Percentiles rank a stretch among this genome's conserved stretches.
These are phyloP conservation scores for Diabrotica undecimpunctata DNA, from an alignment of 1,140 invertebrate genomes.

Conservation along the genomic window DNA sequence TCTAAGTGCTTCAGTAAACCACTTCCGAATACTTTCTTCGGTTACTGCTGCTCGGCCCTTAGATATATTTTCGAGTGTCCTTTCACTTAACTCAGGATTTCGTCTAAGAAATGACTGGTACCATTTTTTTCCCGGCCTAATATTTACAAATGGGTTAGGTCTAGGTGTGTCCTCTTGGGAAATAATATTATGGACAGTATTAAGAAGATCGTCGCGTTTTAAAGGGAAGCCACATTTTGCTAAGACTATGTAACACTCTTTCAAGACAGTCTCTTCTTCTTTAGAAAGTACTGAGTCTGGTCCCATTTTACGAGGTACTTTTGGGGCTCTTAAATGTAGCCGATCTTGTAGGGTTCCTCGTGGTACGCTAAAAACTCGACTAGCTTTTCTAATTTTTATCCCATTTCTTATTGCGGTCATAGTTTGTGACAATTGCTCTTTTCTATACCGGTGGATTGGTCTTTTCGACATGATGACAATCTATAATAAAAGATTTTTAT, in stretches of 20 bases:
- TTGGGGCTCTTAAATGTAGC: conserved; percentile 22
- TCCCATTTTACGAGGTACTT: conserved; percentile 23
- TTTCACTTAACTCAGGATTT: too few species aligned
- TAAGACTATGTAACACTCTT: conserved; percentile 22
- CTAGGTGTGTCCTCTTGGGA: too few species aligned
- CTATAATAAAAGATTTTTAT: background rate
- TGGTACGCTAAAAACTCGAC: conserved; percentile 23
- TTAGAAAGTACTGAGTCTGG: conserved; percentile 23
- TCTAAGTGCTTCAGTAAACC: too few species aligned
- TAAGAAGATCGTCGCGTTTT: too few species aligned
- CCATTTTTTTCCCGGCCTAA: too few species aligned
- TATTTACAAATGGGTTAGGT: too few species aligned
- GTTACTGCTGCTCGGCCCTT: too few species aligned
- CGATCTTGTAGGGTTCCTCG: conserved; percentile 28
- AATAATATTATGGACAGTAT: too few species aligned
- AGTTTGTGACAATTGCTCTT: conserved; percentile 14
- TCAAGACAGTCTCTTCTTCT: conserved; percentile 26
- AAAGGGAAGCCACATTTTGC: too few species aligned
- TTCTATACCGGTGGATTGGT: conserved; percentile 3
- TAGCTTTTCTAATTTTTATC: conserved; percentile 20
- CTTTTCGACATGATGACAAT: background rate
- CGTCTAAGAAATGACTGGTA: too few species aligned
- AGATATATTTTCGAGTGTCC: too few species aligned
- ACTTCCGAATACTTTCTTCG: too few species aligned
- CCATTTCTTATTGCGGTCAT: conserved; percentile 16